phyloP scores from a whole-genome alignment of 2,113 vertebrate genomes.

The Protobothrops mucrosquamatus region DNA sequence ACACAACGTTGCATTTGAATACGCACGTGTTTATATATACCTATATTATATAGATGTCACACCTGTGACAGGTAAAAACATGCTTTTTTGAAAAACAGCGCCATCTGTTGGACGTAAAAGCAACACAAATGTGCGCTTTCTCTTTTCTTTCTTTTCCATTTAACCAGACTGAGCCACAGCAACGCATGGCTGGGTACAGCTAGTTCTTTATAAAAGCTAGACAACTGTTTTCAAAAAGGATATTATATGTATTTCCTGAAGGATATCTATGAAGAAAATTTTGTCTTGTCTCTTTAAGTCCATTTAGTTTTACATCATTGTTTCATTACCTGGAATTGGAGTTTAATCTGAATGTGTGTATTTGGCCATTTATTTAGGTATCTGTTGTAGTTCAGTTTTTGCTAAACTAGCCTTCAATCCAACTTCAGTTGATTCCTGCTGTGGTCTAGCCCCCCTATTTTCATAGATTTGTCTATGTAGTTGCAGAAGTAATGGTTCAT shows the following conservation, averaged over 20 bases:
- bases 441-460: not conserved
- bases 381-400: not conserved
- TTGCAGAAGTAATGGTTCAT: not conserved
- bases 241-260: not conserved
- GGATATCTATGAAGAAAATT: not conserved
- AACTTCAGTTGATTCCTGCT: not conserved
- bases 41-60: no score
- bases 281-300: not conserved
- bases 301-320: not conserved
- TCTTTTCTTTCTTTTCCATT: no score
- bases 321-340: not conserved
- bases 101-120: no score
- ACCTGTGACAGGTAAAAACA: no score
- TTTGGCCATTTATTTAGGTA: not conserved
- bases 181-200: no score
- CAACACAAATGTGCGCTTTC: no score
- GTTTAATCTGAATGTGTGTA: not conserved
- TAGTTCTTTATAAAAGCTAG: not conserved
- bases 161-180: no score
- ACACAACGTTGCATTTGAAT: no score
- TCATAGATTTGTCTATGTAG: not conserved
- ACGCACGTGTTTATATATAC: no score
- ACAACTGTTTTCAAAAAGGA: not conserved
- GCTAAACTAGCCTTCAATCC: not conserved
- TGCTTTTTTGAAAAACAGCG: no score